Percentiles rank a stretch among this genome's conserved stretches.
Evolutionary conservation across 64 coral and sea anemone species (phyloP).

Genomic region (Catalaphyllia jardinei): DNA sequence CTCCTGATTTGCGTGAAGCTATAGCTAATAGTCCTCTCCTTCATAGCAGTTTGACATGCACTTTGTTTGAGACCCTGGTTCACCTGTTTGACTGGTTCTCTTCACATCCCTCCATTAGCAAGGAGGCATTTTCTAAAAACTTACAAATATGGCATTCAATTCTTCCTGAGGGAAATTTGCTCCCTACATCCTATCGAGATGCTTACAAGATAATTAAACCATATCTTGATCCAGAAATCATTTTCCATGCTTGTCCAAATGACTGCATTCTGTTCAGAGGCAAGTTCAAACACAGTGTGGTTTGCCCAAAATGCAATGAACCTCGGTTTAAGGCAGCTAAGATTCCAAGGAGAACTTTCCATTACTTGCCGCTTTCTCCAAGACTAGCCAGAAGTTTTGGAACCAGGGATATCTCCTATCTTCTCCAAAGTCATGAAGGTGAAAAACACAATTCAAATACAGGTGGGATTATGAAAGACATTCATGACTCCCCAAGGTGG

Average conservation of each 20-base stretch:
- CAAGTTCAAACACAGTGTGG: slow-evolving; percentile 5
- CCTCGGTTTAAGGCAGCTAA: slow-evolving; percentile 31
- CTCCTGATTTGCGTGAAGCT: too few species aligned
- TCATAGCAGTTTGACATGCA: slow-evolving; percentile 36
- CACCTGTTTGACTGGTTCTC: slow-evolving; percentile 47
- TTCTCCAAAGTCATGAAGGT: slow-evolving; percentile 30
- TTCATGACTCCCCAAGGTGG: slow-evolving; percentile 34
- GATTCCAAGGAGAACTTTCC: slow-evolving; percentile 38
- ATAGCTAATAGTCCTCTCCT: slow-evolving; percentile 11
- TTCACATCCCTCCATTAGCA: slow-evolving; percentile 51
- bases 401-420: slow-evolving; percentile 7
- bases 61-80: slow-evolving; percentile 24
- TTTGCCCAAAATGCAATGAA: slow-evolving; percentile 42
- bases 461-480: slow-evolving; percentile 5
- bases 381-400: slow-evolving; percentile 59
- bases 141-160: slow-evolving; percentile 40
- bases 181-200: slow-evolving; percentile 40
- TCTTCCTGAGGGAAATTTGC: slow-evolving; percentile 54
- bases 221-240: slow-evolving; percentile 44
- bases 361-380: slow-evolving; percentile 52
- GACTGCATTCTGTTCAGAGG: slow-evolving; percentile 68
- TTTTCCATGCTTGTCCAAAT: slow-evolving; percentile 52
- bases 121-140: slow-evolving; percentile 69
- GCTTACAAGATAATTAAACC: slow-evolving; percentile 50
- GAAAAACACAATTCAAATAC: too few species aligned